These are phyloP conservation scores for Echinops telfairi DNA, from an alignment of 2,113 vertebrate species.

Conservation along the genomic window DNA sequence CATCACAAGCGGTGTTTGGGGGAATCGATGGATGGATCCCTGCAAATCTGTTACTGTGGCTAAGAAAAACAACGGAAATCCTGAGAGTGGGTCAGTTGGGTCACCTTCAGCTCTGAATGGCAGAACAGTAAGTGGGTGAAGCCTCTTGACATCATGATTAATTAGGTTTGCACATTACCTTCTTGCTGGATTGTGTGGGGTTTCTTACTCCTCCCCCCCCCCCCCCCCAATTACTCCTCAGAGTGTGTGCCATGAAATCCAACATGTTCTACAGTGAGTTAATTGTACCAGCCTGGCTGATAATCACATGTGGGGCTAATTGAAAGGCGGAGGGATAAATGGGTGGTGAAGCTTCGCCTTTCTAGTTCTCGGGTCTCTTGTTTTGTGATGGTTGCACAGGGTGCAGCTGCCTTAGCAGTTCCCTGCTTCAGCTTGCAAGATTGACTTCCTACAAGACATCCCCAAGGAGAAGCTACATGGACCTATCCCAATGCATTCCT, in stretches of 20 bases:
- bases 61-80: background rate
- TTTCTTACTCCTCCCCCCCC: background rate
- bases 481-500: no score
- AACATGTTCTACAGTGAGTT: no score
- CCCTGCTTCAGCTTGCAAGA: no score
- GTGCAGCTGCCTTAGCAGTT: no score
- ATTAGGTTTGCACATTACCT: slow-evolving; percentile 40
- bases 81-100: slow-evolving; percentile 12
- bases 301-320: no score
- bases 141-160: slow-evolving; percentile 33
- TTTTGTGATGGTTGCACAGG: no score
- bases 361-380: no score
- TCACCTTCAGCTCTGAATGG: slow-evolving; percentile 24
- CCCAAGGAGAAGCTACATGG: no score
- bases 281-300: no score
- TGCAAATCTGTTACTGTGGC: background rate
- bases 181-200: background rate
- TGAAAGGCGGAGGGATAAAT: no score
- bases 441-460: no score
- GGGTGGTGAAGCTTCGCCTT: no score
- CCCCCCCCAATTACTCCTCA: background rate
- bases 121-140: background rate
- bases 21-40: background rate
- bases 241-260: background rate
- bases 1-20: background rate